Conservation (phyloP, 1,140 invertebrate species). For the Nautilus pompilius region DNA sequence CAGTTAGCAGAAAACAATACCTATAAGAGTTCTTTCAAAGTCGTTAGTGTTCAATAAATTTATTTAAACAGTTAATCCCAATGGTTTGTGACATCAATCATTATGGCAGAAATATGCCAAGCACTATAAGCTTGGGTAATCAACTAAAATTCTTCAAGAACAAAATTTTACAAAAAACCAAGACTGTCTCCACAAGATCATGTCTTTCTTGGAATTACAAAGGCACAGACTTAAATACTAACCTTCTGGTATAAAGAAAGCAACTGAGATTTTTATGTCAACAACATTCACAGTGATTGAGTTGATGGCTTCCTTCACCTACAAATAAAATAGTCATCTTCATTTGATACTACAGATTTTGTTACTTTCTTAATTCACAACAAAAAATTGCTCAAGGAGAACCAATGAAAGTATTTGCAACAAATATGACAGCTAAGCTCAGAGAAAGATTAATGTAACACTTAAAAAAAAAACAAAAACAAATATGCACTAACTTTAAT, state of each 20-base stretch:
- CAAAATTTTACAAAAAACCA: too few relatives aligned
- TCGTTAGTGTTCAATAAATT: too few relatives aligned
- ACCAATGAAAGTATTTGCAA: background rate
- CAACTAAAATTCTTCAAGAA: too few relatives aligned
- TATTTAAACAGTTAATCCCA: too few relatives aligned
- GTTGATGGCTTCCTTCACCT: conserved; percentile 70
- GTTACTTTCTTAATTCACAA: too few relatives aligned
- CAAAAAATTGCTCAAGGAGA: background rate
- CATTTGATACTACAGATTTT: background rate
- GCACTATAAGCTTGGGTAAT: too few relatives aligned
- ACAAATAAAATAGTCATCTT: conserved; percentile 41
- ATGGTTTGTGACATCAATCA: too few relatives aligned
- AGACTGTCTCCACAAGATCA: too few relatives aligned
- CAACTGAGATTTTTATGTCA: conserved; percentile 70
- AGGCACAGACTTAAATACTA: conserved; percentile 1
- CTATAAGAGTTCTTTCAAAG: too few relatives aligned
- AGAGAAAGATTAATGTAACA: background rate
- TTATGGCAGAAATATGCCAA: too few relatives aligned
- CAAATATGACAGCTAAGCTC: background rate
- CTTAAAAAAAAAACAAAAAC: background rate
- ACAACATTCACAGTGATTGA: conserved; percentile 75
- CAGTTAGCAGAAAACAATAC: too few relatives aligned
- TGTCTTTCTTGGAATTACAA: conserved; percentile 1
- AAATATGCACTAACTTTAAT: background rate
- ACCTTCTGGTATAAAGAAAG: conserved; percentile 56